Base-by-base conservation (phyloP, 2,888 invertebrate species). In the Hanleya hanleyi region DNA sequence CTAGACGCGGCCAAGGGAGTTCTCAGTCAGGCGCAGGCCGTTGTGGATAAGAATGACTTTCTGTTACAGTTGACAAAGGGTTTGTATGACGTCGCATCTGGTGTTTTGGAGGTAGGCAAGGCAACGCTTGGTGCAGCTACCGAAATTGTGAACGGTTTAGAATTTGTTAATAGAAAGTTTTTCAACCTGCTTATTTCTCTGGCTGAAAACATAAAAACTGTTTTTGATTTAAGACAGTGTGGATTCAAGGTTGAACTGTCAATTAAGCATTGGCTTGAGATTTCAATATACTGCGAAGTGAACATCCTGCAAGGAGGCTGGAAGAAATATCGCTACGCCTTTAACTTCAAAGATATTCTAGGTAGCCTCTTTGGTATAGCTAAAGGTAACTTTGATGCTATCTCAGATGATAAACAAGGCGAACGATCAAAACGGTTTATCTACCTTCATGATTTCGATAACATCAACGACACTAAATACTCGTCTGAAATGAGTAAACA, bases 301-400 rank as follows among this genome's bases (percentile, higher is more conserved):
- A 67, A 67, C 49, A 18, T 47, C n/a, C 22, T 67, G 15, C n/a
- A 15, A n/a, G 9, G 32, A 18, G 67, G 67, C 15, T 67, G 67
- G 67, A 22, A 47, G n/a, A 67, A 29, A 9, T 57, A 57, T 57
- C 4, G 26, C 12, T 57, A 29, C 29, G 22, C 57, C 29, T 57
- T 57, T 9, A 67, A 67, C 32, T 67, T 67, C 67, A 67, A 67
- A 33, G 37, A 67, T 47, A 41, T 49, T 9, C 18, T 67, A 18
- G 41, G 33, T 15, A 67, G 47, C 29, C 38, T 67, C 18, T 67
- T 41, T 4, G 67, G 37, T 18, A 37, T 37, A 4, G 47, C 67
- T 2, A 41, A 49, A 26, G 18, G 12, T 26, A 47, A 9, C n/a
- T n/a, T n/a, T n/a, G n/a, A n/a, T n/a, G n/a, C n/a, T n/a, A n/a